These are phyloP conservation scores for Calliphora vomitoria DNA, from an alignment of 2,888 invertebrate species.

Conservation along the genomic window DNA sequence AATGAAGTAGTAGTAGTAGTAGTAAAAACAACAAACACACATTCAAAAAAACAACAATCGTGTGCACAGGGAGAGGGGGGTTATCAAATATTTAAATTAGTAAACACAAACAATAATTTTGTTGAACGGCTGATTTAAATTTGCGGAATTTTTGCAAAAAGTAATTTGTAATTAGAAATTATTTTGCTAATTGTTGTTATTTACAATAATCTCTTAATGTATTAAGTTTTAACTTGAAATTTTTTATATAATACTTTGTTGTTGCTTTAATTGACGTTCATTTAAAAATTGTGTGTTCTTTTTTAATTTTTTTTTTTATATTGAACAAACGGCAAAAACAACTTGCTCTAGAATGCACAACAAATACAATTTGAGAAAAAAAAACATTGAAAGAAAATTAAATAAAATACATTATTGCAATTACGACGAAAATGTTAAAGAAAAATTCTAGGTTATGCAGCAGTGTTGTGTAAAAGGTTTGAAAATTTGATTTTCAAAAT, in stretches of 20 bases:
- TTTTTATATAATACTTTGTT: conserved; percentile 67
- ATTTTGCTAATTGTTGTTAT: background rate
- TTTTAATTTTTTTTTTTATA: conserved; percentile 28
- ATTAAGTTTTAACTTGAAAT: too few species aligned
- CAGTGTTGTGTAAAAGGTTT: conserved; percentile 73
- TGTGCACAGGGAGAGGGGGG: too few species aligned
- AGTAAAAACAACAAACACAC: background rate
- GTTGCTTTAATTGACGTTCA: conserved; percentile 35
- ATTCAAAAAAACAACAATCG: background rate
- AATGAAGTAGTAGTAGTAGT: background rate
- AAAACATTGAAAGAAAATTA: conserved; percentile 3
- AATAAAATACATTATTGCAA: conserved; percentile 56
- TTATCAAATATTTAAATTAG: conserved; percentile 11
- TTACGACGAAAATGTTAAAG: conserved; percentile 64
- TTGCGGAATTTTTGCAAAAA: too few species aligned
- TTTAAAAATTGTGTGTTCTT: conserved; percentile 34
- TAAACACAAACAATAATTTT: background rate
- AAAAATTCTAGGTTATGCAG: conserved; percentile 71
- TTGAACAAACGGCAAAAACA: conserved; percentile 41
- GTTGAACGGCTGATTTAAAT: background rate
- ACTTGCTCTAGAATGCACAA: conserved; percentile 45
- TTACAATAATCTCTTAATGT: background rate
- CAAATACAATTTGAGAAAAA: background rate
- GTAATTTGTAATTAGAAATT: too few species aligned
- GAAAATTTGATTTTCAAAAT: conserved; percentile 26